A percentile compares a stretch with the other conserved stretches of the same genome.
Conservation (phyloP, 2,797 vertebrate species). For the Bradypodion ventrale region DNA sequence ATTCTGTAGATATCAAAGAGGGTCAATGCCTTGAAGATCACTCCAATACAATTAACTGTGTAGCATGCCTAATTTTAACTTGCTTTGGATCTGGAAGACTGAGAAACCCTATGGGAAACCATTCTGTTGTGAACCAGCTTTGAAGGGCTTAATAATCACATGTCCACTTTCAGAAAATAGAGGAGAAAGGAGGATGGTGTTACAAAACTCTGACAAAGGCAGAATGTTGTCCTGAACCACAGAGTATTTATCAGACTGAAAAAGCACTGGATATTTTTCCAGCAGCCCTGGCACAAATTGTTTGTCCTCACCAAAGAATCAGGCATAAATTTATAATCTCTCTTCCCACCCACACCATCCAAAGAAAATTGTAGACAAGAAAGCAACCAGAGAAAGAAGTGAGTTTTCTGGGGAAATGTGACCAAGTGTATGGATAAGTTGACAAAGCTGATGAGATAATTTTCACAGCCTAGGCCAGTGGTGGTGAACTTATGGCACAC, state of each 20-base stretch:
- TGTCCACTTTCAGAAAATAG: neutral
- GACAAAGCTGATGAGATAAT: neutral
- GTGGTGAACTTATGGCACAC: too few species aligned
- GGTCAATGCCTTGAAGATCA: neutral
- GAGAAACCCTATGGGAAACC: neutral
- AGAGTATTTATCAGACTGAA: neutral
- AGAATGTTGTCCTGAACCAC: too few species aligned
- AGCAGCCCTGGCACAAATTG: neutral
- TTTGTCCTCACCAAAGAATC: neutral
- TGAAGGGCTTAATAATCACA: neutral
- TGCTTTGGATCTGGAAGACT: neutral
- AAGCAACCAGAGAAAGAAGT: neutral
- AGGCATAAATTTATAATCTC: neutral
- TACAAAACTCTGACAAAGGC: neutral
- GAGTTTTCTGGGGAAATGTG: neutral
- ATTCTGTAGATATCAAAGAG: too few species aligned
- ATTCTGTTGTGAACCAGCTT: neutral
- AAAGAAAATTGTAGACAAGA: too few species aligned
- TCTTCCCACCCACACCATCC: neutral
- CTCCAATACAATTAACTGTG: neutral
- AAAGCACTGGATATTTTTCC: too few species aligned
- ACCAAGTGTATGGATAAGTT: neutral
- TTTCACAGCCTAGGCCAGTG: neutral
- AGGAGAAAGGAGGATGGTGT: neutral
- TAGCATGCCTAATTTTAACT: too few species aligned